Base-by-base conservation (phyloP, 2,113 vertebrate species). In the Pseudorasbora parva region DNA sequence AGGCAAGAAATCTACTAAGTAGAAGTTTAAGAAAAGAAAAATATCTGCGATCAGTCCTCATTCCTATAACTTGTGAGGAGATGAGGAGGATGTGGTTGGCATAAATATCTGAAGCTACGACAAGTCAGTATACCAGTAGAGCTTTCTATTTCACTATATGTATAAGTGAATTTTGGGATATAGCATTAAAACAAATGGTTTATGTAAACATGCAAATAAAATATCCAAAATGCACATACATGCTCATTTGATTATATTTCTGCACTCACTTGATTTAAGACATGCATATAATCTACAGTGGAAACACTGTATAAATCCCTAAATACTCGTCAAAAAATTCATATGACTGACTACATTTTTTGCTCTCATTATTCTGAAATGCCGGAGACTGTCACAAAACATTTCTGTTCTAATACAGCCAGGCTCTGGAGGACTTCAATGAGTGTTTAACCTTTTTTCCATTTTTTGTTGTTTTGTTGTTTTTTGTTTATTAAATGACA, bases 1-100 rank as follows among this genome's bases (percentile, higher is more conserved):
- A 85, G 89, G 89, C 88, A 89, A 87, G 81, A 60, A 84, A 69
- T 78, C 84, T 87, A 88, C 90, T 85, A 87, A 45, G 51, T 66
- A 49, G 68, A 85, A 89, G 86, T 85, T 90, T 57, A 86, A 17
- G 59, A 15, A 21, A 27, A 66, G 49, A 27, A 43, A 25, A 30
- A 59, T 47, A 66, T 30, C 43, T 37, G n/a, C 47, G n/a, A 43
- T 73, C 69, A n/a, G 15, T 51, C 23, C 7, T 27, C 7, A 6
- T 51, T 47, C 10, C 17, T 27, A 37, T 72, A 49, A 33, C 8
- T 80, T 57, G 19, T 73, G 17, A 60, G 2, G 14, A 66, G 17
- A 60, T 51, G 7, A 78, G 33, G 3, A 15, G n/a, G 14, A 19
- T 15, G 60, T 17, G 6, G 27, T 33, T 66, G 27, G 27, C 12